A percentile compares a stretch with the other conserved stretches of the same genome.
phyloP scores from a whole-genome alignment of 2,888 invertebrate species.

The Drosophila melanosoma region DNA sequence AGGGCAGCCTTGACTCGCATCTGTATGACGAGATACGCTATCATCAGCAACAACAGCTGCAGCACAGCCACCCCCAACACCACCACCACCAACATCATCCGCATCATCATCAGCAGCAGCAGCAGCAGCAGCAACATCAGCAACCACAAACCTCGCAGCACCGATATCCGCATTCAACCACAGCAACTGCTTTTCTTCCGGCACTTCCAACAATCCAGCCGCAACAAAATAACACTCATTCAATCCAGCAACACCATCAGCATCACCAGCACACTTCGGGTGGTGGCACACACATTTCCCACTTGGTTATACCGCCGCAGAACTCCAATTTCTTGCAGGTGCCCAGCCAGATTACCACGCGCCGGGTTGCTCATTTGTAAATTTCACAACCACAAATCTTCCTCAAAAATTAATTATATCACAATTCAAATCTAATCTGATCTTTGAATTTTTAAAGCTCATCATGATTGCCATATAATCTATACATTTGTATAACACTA shows the following conservation, averaged over 20 bases:
- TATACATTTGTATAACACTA: neutral
- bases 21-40: constrained; percentile 84
- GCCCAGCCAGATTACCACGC: constrained; percentile 65
- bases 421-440: neutral
- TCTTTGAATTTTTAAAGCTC: neutral
- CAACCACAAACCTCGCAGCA: constrained; percentile 45
- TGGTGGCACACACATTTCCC: constrained; percentile 61
- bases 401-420: neutral
- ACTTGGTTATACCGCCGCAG: constrained; percentile 81
- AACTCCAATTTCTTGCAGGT: constrained; percentile 80
- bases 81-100: constrained; percentile 41
- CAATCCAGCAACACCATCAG: constrained; percentile 22
- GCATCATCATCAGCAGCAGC: constrained; percentile 33
- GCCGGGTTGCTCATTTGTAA: constrained; percentile 74
- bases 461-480: constrained; percentile 11
- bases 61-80: constrained; percentile 46
- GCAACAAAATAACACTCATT: constrained; percentile 26
- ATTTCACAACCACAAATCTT: neutral
- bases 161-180: constrained; percentile 30
- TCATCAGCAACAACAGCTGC: constrained; percentile 71
- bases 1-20: constrained; percentile 84
- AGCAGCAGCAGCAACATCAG: neutral
- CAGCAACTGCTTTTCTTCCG: constrained; percentile 59
- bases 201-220: constrained; percentile 25
- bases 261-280: constrained; percentile 44